Conservation (phyloP, 2,113 vertebrate genomes). For the Cervus canadensis region DNA sequence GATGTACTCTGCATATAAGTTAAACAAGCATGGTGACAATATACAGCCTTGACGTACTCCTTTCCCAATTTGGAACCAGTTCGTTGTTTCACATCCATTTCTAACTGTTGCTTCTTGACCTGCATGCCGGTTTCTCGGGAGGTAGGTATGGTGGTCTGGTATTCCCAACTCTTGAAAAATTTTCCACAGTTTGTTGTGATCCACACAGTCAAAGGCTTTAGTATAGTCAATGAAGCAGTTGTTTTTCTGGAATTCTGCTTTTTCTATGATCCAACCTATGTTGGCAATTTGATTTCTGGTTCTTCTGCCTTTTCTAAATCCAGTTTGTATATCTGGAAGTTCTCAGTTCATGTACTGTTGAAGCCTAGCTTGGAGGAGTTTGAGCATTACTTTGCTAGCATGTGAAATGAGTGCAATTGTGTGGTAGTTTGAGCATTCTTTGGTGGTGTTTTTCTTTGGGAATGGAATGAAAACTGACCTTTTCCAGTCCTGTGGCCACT, state of each 20-base stretch:
- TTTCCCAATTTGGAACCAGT: background rate
- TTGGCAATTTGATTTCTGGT: background rate
- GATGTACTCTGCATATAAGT: background rate
- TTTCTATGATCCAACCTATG: background rate
- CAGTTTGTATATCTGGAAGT: background rate
- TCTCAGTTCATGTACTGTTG: background rate
- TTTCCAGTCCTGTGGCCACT: background rate
- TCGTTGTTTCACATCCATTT: rapidly evolving
- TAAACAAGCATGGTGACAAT: background rate
- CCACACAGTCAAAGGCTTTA: background rate
- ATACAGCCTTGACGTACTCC: background rate
- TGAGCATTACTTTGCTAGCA: background rate
- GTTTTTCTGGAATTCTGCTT: background rate
- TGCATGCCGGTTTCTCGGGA: background rate
- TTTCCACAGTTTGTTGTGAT: background rate
- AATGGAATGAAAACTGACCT: background rate
- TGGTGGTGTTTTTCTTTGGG: background rate
- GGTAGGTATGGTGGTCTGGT: background rate
- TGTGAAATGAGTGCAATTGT: background rate
- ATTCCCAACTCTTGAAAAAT: background rate
- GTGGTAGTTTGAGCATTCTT: background rate
- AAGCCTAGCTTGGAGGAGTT: background rate
- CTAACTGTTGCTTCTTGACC: background rate
- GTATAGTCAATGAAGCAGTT: background rate
- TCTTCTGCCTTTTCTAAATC: background rate